Base-by-base conservation (phyloP, 2,113 vertebrate genomes). In the Mustela nigripes region DNA sequence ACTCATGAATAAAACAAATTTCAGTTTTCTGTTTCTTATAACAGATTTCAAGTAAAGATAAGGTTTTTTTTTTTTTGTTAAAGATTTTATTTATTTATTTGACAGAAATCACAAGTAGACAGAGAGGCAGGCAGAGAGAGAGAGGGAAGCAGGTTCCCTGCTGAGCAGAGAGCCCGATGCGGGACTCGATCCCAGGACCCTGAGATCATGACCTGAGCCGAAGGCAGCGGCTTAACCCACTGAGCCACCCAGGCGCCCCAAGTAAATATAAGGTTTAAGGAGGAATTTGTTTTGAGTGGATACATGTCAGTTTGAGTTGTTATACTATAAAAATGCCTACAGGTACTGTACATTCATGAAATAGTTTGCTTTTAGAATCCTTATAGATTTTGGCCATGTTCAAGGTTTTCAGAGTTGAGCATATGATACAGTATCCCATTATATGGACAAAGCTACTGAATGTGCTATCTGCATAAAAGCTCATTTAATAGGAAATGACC, bases 41-140 rank as follows among this genome's bases (percentile, higher is more conserved):
- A 97, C 93, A 97, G 98, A 98, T 97, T 99, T 99, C 99, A 99
- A 99, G 99, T 99, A 99, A 98, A 98, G 99, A 97, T 97, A 98
- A 98, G 94, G 97, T 98, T 98, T 89, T n/a, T n/a, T n/a, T n/a
- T n/a, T n/a, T n/a, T n/a, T n/a, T n/a, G n/a, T n/a, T n/a, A n/a
- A n/a, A n/a, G n/a, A n/a, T n/a, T n/a, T n/a, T n/a, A n/a, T n/a
- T n/a, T n/a, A n/a, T n/a, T n/a, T n/a, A n/a, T n/a, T n/a, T n/a
- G n/a, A n/a, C n/a, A n/a, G n/a, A n/a, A n/a, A n/a, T n/a, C n/a
- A n/a, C n/a, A n/a, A n/a, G n/a, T n/a, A n/a, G n/a, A n/a, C n/a
- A n/a, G n/a, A n/a, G n/a, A n/a, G n/a, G n/a, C n/a, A n/a, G n/a
- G n/a, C n/a, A n/a, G n/a, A n/a, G n/a, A n/a, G n/a, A n/a, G n/a